Percentiles rank a stretch among this genome's conserved stretches.
These are phyloP conservation scores for Athalia rosae DNA, from an alignment of 2,888 invertebrate species.

Conservation along the genomic window DNA sequence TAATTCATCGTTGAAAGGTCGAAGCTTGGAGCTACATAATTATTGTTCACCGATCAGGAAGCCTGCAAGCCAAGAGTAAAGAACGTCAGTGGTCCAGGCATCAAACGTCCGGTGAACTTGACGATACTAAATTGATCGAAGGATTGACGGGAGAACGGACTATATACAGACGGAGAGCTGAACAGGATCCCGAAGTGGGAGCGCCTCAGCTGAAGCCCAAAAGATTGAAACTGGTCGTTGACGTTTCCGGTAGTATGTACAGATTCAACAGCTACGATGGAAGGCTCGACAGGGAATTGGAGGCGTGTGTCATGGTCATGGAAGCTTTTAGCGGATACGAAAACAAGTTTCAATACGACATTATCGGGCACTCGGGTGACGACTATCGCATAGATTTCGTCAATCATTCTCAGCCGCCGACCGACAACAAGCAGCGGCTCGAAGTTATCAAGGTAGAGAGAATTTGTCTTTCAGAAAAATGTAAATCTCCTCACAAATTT, in stretches of 20 bases:
- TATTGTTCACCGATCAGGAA: conserved; percentile 64
- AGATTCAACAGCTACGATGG: conserved; percentile 97
- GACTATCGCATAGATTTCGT: conserved; percentile 84
- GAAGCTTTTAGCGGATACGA: conserved; percentile 94
- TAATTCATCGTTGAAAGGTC: background rate
- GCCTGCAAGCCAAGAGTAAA: conserved; percentile 94
- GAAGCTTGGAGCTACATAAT: background rate
- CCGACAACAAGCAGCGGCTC: conserved; percentile 91
- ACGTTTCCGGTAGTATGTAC: conserved; percentile 98
- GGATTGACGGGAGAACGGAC: conserved; percentile 94
- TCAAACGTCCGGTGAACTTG: conserved; percentile 96
- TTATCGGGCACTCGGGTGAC: conserved; percentile 96
- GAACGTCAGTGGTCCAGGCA: conserved; percentile 96
- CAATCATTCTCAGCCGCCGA: conserved; percentile 82
- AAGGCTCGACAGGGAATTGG: conserved; percentile 92
- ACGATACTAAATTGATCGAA: conserved; percentile 96
- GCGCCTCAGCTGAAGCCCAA: conserved; percentile 92
- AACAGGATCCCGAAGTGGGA: conserved; percentile 92
- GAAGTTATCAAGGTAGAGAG: conserved; percentile 82
- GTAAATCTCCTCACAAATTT: background rate
- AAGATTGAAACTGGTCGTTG: conserved; percentile 88
- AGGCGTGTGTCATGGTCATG: conserved; percentile 91
- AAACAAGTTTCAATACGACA: conserved; percentile 92
- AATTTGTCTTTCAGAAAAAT: background rate
- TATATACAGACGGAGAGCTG: conserved; percentile 89